A percentile compares a stretch with the other conserved stretches of the same genome.
Conservation (phyloP, 2,113 vertebrate genomes). For the Cebidichthys violaceus region DNA sequence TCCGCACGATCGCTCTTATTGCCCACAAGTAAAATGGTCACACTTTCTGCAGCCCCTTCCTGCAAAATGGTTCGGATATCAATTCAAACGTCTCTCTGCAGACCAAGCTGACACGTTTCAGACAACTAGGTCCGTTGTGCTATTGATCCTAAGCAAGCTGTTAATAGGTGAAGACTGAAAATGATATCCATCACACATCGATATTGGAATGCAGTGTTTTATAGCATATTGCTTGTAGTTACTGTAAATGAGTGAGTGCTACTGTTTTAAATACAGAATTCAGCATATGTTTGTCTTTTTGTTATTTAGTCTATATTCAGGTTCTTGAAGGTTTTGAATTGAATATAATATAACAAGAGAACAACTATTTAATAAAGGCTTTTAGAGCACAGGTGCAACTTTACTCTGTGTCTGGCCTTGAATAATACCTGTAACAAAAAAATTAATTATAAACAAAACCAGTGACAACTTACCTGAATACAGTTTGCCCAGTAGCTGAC, state of each 20-base stretch:
- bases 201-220: background rate
- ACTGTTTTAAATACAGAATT: background rate
- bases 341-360: background rate
- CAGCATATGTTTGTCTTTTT: background rate
- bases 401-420: background rate
- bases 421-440: background rate
- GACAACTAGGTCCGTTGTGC: background rate
- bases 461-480: slow-evolving; percentile 84
- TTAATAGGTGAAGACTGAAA: background rate
- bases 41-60: slow-evolving; percentile 83
- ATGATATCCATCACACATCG: background rate
- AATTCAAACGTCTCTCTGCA: background rate
- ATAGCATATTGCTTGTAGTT: background rate
- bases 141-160: background rate
- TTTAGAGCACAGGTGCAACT: background rate
- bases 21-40: slow-evolving; percentile 88
- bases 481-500: slow-evolving; percentile 90
- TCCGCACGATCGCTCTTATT: slow-evolving; percentile 89
- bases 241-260: background rate
- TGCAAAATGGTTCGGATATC: slow-evolving; percentile 64
- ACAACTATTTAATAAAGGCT: background rate
- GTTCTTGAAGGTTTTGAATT: background rate
- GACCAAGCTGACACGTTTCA: background rate
- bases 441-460: background rate
- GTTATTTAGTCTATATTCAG: background rate